Base-by-base conservation (phyloP, 2,113 vertebrate species). In the Oncorhynchus nerka region DNA sequence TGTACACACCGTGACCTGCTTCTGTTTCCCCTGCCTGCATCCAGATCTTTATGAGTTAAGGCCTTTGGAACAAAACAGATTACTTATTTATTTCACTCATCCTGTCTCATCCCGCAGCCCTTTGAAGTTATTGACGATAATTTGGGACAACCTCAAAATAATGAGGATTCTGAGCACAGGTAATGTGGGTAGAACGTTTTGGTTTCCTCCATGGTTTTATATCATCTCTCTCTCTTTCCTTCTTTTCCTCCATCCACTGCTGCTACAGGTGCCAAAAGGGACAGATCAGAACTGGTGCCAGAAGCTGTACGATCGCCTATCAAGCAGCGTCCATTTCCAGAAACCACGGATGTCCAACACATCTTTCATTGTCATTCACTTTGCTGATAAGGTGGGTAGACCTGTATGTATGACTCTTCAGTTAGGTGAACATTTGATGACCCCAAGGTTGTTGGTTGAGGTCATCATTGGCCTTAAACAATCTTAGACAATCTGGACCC, bases 341-440 rank as follows among this genome's bases (percentile, higher is more conserved):
- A 97, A 97, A 28, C 96, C 96, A 8, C 93, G 96, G 5, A 97
- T 97, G 95, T 97, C 96, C 86, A 97, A 96, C 88, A 87, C 64
- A 0, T 94, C 96, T 39, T 97, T 97, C 85, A 94, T 97, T 59
- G 85, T 97, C 22, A 19, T 92, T 4, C 96, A 97, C 89, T 97
- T 97, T 64, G 96, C 96, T 1, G 96, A 97, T 62, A 94, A 95
- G 95, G 96, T 97, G 71, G 81, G 85, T 15, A 24, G 68, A 48
- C 11, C 16, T 15, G 39, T 55, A 15, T 4, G 51, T 55, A 19
- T 55, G 51, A 1, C 13, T 15, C 51, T 55, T 55, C 51, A 55
- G 51, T 45, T 45, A 45, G 39, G 39, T 45, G 39, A 39, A 45
- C 39, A 11, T 45, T 45, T 45, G 39, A 11, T 45, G 39, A 12